Percentiles rank a stretch among this genome's conserved stretches.
These are phyloP conservation scores for Temnothorax unifasciatus DNA, from an alignment of 2,888 invertebrate genomes.

Conservation along the genomic window DNA sequence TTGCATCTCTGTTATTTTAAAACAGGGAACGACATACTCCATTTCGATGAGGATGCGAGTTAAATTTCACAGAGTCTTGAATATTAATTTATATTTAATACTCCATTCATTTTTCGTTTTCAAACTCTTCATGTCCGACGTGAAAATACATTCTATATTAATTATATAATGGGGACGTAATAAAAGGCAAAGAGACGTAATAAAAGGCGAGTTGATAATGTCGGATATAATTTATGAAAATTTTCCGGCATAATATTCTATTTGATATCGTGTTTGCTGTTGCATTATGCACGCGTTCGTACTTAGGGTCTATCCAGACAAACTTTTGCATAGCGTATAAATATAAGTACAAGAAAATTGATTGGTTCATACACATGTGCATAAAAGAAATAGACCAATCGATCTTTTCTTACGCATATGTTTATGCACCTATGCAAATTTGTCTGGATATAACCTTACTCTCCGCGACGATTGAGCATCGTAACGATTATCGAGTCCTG, in stretches of 20 bases:
- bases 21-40: not conserved
- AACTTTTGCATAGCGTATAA: too few species aligned
- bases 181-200: conserved; percentile 32
- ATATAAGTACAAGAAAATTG: too few species aligned
- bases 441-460: not conserved
- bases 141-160: not conserved
- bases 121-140: not conserved
- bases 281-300: not conserved
- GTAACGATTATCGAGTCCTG: conserved; percentile 33
- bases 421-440: too few species aligned
- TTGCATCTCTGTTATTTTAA: not conserved
- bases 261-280: not conserved
- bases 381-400: too few species aligned
- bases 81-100: conserved; percentile 20
- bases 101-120: conserved; percentile 1
- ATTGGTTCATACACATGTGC: too few species aligned
- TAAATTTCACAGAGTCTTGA: not conserved
- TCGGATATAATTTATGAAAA: conserved; percentile 24
- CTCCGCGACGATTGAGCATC: not conserved
- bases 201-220: conserved; percentile 1
- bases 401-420: too few species aligned
- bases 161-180: not conserved
- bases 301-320: not conserved
- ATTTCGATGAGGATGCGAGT: not conserved
- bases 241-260: not conserved